These are phyloP conservation scores for Drosophila oshimai DNA, from an alignment of 1,140 invertebrate genomes.

Conservation along the genomic window DNA sequence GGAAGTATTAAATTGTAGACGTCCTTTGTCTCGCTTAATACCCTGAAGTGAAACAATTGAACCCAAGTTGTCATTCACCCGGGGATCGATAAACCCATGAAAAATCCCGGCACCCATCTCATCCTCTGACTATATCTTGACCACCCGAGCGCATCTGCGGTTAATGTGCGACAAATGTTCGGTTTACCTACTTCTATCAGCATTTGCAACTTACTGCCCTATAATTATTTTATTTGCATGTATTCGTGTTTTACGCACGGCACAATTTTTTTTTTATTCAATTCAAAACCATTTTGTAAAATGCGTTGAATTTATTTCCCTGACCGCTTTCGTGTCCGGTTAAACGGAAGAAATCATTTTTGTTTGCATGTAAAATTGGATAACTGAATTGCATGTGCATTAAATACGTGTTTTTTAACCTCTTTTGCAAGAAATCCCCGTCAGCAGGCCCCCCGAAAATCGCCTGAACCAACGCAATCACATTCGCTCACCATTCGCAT, in stretches of 20 bases:
- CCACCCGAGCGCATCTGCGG: conserved; percentile 45
- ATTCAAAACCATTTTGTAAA: conserved; percentile 25
- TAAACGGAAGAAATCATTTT: conserved; percentile 10
- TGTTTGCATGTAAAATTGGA: conserved; percentile 33
- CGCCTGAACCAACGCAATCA: conserved; percentile 11
- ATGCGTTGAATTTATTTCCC: neutral
- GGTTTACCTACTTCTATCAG: conserved; percentile 8
- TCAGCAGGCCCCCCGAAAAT: conserved; percentile 1
- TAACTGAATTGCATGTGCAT: conserved; percentile 31
- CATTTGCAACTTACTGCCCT: conserved; percentile 49
- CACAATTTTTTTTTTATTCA: conserved; percentile 41
- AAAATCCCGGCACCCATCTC: neutral
- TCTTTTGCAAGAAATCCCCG: neutral
- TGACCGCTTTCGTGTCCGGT: neutral
- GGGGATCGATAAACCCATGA: conserved; percentile 18
- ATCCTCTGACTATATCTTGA: conserved; percentile 12
- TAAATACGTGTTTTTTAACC: conserved; percentile 31
- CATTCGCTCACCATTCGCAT: conserved; percentile 46
- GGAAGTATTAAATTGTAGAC: conserved; percentile 13
- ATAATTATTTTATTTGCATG: conserved; percentile 22
- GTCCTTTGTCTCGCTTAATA: conserved; percentile 23
- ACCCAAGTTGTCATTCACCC: conserved; percentile 22
- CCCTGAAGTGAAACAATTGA: conserved; percentile 25
- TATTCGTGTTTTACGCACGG: conserved; percentile 3
- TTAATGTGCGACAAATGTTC: conserved; percentile 57